Conservation (phyloP, 2,888 invertebrate species). For the Andrena bucephala region DNA sequence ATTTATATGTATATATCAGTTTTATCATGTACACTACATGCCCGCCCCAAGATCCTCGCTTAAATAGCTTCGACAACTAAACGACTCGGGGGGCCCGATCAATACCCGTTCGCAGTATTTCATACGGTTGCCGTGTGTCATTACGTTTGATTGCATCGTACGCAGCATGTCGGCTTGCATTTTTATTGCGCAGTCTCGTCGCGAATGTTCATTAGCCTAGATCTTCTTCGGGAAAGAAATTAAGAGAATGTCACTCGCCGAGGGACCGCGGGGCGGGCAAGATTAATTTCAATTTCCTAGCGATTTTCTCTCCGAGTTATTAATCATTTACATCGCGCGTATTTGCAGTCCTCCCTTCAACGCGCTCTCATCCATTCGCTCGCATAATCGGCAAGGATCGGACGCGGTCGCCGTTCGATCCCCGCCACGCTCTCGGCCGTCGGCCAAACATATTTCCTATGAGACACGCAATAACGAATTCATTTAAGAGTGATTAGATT, state of each 20-base stretch:
- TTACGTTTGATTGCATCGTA: constrained; percentile 54
- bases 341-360: constrained; percentile 30
- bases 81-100: constrained; percentile 35
- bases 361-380: constrained; percentile 36
- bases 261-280: constrained; percentile 62
- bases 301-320: constrained; percentile 60
- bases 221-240: not conserved
- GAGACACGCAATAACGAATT: constrained; percentile 81
- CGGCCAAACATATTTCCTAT: constrained; percentile 72
- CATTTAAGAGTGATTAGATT: constrained; percentile 61
- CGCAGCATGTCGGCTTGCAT: constrained; percentile 35
- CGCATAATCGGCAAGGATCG: constrained; percentile 45
- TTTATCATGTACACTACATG: constrained; percentile 65
- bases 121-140: constrained; percentile 39
- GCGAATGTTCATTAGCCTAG: constrained; percentile 18
- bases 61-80: constrained; percentile 60
- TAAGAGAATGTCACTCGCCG: not conserved
- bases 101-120: constrained; percentile 51
- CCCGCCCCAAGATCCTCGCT: constrained; percentile 64
- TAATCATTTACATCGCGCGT: constrained; percentile 62
- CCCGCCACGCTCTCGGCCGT: constrained; percentile 51
- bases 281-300: constrained; percentile 71
- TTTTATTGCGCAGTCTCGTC: constrained; percentile 31
- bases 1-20: constrained; percentile 61
- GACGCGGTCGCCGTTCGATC: constrained; percentile 31